Evolutionary conservation across 2,888 invertebrate genomes (phyloP).

Genomic region (Tiliacea aurago): DNA sequence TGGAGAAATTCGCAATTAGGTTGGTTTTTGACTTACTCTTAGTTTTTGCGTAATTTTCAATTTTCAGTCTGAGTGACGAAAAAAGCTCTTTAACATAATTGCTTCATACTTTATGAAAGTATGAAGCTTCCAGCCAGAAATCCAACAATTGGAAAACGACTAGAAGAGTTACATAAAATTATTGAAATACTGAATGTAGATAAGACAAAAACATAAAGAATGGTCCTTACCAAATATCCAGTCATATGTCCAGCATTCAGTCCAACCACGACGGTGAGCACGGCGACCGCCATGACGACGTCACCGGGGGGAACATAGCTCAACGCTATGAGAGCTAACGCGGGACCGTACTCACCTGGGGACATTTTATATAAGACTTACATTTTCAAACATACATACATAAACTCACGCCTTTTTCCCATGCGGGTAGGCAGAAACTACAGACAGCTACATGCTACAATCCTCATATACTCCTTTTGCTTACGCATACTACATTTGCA

Average conservation of each 20-base stretch:
- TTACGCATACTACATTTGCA: no score
- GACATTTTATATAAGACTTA: not conserved
- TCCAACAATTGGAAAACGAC: not conserved
- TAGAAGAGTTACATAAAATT: not conserved
- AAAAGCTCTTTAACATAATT: not conserved
- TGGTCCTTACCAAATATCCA: constrained; percentile 91
- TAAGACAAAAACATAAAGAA: not conserved
- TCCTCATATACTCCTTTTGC: not conserved
- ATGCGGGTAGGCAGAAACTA: not conserved
- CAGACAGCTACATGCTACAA: not conserved
- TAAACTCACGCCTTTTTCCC: not conserved
- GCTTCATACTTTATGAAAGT: not conserved
- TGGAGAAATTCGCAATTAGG: not conserved
- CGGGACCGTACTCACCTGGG: constrained; percentile 92
- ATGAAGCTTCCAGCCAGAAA: rapidly evolving
- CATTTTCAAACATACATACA: no score
- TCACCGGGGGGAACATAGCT: constrained; percentile 88
- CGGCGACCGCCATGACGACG: constrained; percentile 89
- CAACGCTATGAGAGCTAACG: constrained; percentile 91
- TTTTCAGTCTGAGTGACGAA: no score
- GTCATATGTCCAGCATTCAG: constrained; percentile 93
- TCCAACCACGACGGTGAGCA: constrained; percentile 93
- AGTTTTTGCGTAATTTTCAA: no score
- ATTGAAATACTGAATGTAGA: not conserved
- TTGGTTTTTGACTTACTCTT: not conserved